These are phyloP conservation scores for Bombus turneri DNA, from an alignment of 1,140 invertebrate genomes.

Conservation along the genomic window DNA sequence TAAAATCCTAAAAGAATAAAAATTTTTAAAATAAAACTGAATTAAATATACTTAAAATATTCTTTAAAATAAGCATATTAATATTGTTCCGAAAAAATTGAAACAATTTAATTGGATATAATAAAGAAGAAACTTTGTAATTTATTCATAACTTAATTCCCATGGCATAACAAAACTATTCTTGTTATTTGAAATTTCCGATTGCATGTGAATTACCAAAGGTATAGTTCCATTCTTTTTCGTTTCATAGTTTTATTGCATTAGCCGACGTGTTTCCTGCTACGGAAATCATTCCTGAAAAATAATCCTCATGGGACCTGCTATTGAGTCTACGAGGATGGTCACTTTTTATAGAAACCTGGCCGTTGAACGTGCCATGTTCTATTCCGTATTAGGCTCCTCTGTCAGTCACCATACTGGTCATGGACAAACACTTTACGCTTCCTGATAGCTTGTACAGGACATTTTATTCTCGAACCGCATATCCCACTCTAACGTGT, in stretches of 20 bases:
- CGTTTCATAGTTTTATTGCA: background rate
- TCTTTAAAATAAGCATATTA: no score
- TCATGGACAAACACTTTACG: conserved; percentile 55
- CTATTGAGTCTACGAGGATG: background rate
- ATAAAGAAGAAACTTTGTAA: no score
- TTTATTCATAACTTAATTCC: background rate
- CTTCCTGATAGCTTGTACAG: conserved; percentile 35
- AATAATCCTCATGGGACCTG: background rate
- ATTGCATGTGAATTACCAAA: background rate
- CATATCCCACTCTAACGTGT: conserved; percentile 61
- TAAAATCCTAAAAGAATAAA: no score
- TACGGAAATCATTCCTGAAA: background rate
- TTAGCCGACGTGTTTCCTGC: background rate
- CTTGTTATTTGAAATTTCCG: background rate
- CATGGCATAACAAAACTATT: no score
- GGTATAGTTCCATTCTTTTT: background rate
- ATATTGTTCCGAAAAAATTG: no score
- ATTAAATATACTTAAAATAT: no score
- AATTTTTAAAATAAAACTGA: no score
- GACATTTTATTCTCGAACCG: conserved; percentile 49
- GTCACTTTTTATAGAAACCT: conserved; percentile 11
- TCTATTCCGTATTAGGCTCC: background rate
- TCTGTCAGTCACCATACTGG: conserved; percentile 32
- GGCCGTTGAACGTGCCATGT: background rate
- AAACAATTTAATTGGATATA: no score